Evolutionary conservation across 2,888 invertebrate genomes (phyloP).

Genomic region (Drosophila anomelani): DNA sequence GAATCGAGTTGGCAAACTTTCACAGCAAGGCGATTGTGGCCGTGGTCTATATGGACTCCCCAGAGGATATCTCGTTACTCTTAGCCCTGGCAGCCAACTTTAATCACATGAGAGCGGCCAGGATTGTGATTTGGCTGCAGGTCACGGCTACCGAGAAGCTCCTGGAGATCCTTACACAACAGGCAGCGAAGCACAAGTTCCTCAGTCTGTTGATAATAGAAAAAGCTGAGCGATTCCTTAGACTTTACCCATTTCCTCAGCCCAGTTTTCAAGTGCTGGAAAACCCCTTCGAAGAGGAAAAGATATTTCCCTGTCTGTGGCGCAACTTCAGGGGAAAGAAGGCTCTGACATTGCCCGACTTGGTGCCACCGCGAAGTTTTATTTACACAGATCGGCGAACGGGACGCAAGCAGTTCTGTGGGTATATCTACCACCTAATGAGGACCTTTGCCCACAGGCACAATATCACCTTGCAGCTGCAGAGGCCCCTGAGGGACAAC

Average conservation of each 20-base stretch:
- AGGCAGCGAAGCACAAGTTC: slow-evolving; percentile 29
- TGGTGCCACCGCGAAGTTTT: slow-evolving; percentile 34
- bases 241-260: slow-evolving; percentile 57
- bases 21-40: slow-evolving; percentile 23
- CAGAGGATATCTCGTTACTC: slow-evolving; percentile 37
- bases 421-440: slow-evolving; percentile 6
- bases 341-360: slow-evolving; percentile 10
- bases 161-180: neutral
- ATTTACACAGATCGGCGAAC: slow-evolving; percentile 14
- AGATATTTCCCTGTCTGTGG: slow-evolving; percentile 36
- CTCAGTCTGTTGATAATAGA: slow-evolving; percentile 41
- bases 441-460: slow-evolving; percentile 6
- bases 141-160: accelerated
- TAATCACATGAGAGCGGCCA: slow-evolving; percentile 43
- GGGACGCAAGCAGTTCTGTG: slow-evolving; percentile 16
- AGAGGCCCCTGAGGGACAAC: accelerated
- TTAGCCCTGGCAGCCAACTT: slow-evolving; percentile 36
- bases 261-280: slow-evolving; percentile 1
- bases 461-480: slow-evolving; percentile 39
- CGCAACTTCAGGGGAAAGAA: slow-evolving; percentile 46
- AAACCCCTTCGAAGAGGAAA: accelerated
- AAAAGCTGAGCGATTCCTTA: neutral
- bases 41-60: slow-evolving; percentile 38
- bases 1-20: slow-evolving; percentile 8
- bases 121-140: slow-evolving; percentile 53